Conservation (phyloP, 2,888 invertebrate genomes). For the Stratiomys singularior region DNA sequence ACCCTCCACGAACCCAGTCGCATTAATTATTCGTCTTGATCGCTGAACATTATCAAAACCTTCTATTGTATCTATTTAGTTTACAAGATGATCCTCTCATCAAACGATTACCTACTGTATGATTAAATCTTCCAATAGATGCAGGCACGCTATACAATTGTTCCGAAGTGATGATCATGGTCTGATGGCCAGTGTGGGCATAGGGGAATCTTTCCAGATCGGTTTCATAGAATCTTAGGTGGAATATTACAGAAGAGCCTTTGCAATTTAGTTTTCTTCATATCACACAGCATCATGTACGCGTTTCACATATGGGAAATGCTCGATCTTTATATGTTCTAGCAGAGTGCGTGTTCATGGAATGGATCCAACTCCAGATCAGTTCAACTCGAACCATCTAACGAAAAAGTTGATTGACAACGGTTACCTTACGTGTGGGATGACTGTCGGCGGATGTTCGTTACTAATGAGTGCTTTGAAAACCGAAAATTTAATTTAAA, state of each 20-base stretch:
- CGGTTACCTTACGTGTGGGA: conserved; percentile 24
- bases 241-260: background rate
- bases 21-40: background rate
- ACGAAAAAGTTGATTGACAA: conserved; percentile 44
- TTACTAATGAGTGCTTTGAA: conserved; percentile 5
- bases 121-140: conserved; percentile 8
- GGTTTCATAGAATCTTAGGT: background rate
- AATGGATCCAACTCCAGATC: background rate
- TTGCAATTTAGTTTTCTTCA: background rate
- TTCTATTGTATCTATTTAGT: background rate
- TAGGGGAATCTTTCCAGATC: conserved; percentile 30
- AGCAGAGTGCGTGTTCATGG: background rate
- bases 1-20: background rate
- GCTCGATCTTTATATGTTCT: conserved; percentile 26
- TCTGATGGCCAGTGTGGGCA: background rate
- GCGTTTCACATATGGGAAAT: conserved; percentile 7
- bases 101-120: conserved; percentile 3
- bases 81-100: conserved; percentile 10
- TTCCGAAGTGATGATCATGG: conserved; percentile 5
- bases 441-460: conserved; percentile 13
- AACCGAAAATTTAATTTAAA: background rate
- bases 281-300: conserved; percentile 8
- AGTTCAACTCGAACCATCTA: conserved; percentile 32
- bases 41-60: background rate
- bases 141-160: conserved; percentile 37